Conservation (phyloP, 2,113 vertebrate genomes). For the Triplophysa tibetana region DNA sequence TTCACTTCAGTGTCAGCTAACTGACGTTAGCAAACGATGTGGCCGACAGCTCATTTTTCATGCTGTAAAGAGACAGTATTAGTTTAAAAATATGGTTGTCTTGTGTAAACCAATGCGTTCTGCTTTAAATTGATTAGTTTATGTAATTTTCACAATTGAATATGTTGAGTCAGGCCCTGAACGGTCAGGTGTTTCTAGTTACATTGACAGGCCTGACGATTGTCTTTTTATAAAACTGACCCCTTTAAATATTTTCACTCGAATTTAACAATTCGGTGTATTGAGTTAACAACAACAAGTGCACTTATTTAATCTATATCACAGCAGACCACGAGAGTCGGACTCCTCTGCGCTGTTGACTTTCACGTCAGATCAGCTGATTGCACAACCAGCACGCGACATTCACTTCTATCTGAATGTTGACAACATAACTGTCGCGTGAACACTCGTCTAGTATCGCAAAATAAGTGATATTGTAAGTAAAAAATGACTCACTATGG, state of each 20-base stretch:
- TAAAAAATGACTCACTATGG: neutral
- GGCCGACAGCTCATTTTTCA: neutral
- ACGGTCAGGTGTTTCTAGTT: slow-evolving; percentile 15
- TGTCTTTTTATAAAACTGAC: neutral
- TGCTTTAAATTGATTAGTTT: neutral
- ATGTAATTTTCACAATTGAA: neutral
- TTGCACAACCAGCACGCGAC: slow-evolving; percentile 21
- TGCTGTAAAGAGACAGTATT: neutral
- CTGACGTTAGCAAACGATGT: slow-evolving; percentile 21
- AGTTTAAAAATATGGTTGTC: neutral
- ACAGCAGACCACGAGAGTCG: neutral
- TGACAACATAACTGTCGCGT: neutral
- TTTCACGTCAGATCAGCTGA: neutral
- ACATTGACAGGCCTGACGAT: slow-evolving; percentile 32
- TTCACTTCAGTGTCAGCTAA: neutral
- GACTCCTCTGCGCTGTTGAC: neutral
- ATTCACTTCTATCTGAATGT: slow-evolving; percentile 2
- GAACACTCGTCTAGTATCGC: slow-evolving; percentile 21
- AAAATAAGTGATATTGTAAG: neutral
- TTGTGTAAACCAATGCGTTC: neutral
- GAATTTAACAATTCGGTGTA: neutral
- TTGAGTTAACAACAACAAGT: neutral
- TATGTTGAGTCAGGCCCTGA: neutral
- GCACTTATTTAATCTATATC: neutral
- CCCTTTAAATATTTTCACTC: neutral